phyloP scores from a whole-genome alignment of 2,888 invertebrate genomes.

The Orthosia incerta region DNA sequence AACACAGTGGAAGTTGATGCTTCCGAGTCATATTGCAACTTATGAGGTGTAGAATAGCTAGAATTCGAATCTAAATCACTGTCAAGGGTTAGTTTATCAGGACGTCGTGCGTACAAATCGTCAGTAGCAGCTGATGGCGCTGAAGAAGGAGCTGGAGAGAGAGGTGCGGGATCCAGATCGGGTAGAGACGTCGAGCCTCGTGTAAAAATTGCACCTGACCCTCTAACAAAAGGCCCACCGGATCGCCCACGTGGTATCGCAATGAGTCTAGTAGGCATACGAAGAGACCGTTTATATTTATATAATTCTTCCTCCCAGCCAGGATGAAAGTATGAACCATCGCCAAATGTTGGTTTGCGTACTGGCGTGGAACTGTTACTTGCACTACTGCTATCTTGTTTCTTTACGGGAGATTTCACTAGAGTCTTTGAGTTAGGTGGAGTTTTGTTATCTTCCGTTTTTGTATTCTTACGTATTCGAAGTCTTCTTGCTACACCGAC shows the following conservation, averaged over 20 bases:
- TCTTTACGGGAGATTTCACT: conserved; percentile 80
- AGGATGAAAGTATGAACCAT: conserved; percentile 94
- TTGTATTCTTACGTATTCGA: conserved; percentile 87
- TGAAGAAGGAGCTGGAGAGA: conserved; percentile 93
- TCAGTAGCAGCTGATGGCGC: conserved; percentile 92
- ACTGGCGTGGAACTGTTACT: conserved; percentile 82
- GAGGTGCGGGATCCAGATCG: conserved; percentile 94
- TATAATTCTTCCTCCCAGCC: conserved; percentile 96
- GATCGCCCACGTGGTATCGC: conserved; percentile 93
- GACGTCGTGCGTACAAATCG: conserved; percentile 86
- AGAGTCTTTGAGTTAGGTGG: conserved; percentile 76
- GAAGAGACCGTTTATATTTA: conserved; percentile 94
- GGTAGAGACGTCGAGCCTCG: conserved; percentile 94
- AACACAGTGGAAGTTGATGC: conserved; percentile 93
- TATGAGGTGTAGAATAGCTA: conserved; percentile 91
- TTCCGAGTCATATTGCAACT: conserved; percentile 92
- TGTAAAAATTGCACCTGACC: conserved; percentile 86
- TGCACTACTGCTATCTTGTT: conserved; percentile 79
- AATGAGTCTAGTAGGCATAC: conserved; percentile 95
- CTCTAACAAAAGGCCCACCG: conserved; percentile 89
- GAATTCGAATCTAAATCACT: conserved; percentile 93
- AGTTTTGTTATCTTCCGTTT: conserved; percentile 83
- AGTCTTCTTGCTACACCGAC: conserved; percentile 85
- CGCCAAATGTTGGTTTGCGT: conserved; percentile 92
- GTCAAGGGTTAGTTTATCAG: conserved; percentile 89